These are phyloP conservation scores for Tolmerus cingulatus DNA, from an alignment of 2,888 invertebrate species.

Conservation along the genomic window DNA sequence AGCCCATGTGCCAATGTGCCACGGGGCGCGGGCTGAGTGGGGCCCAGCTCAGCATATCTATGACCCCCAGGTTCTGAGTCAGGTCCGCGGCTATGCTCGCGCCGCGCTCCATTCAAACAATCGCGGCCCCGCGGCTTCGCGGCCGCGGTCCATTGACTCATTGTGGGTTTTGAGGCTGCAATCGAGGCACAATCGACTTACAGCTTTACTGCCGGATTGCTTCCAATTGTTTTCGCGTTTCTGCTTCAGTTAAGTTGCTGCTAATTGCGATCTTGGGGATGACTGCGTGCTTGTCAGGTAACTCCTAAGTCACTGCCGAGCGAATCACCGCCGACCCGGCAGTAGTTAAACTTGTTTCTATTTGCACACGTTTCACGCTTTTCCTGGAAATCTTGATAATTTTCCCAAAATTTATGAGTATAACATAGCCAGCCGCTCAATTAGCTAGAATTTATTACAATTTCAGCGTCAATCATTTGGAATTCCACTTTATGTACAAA, in stretches of 20 bases:
- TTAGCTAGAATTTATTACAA: background rate
- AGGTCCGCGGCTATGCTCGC: background rate
- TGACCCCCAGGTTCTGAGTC: background rate
- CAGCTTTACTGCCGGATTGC: background rate
- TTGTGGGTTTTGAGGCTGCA: background rate
- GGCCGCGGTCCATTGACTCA: constrained; percentile 11
- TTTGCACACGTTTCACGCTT: background rate
- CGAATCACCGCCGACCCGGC: background rate
- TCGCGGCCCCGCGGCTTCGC: background rate
- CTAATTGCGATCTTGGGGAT: background rate
- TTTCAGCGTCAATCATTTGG: background rate
- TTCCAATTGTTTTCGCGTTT: background rate
- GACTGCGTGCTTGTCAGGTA: background rate
- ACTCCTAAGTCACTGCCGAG: background rate
- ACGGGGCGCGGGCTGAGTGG: background rate
- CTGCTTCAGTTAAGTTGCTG: background rate
- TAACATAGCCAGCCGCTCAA: background rate
- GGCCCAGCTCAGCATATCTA: background rate
- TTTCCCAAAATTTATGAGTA: background rate
- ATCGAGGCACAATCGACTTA: background rate
- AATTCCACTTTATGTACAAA: background rate
- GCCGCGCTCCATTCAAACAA: background rate
- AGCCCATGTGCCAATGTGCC: background rate
- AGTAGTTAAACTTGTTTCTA: background rate
- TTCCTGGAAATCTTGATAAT: background rate